Conservation (phyloP, 2,888 invertebrate species). For the Gandaritis pyraliata region DNA sequence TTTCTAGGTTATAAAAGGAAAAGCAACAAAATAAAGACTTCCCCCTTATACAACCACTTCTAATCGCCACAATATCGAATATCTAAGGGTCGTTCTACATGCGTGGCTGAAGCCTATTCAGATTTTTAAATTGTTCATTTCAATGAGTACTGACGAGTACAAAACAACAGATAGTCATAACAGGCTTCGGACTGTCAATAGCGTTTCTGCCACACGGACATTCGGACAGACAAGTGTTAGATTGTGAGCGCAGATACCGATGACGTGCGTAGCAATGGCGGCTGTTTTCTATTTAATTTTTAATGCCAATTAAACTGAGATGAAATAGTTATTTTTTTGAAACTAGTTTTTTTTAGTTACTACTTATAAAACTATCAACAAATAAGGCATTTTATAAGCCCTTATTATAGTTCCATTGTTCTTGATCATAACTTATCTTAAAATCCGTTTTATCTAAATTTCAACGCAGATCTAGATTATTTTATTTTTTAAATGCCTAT, state of each 20-base stretch:
- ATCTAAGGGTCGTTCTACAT: no score
- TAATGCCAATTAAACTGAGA: constrained; percentile 42
- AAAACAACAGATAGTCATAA: constrained; percentile 40
- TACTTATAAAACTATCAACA: no score
- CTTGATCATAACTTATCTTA: no score
- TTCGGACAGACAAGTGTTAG: constrained; percentile 48
- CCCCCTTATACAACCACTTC: no score
- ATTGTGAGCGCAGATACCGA: constrained; percentile 40
- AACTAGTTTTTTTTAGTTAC: background rate
- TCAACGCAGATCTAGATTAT: no score
- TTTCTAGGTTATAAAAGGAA: no score
- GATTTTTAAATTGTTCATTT: constrained; percentile 2
- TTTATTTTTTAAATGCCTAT: no score
- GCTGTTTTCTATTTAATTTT: constrained; percentile 35
- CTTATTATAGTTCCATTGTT: no score
- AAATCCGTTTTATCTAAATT: no score
- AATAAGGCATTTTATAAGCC: no score
- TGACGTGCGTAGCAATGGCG: constrained; percentile 39
- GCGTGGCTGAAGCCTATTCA: background rate
- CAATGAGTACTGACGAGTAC: constrained; percentile 20
- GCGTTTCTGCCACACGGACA: constrained; percentile 35
- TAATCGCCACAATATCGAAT: no score
- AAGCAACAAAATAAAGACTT: no score
- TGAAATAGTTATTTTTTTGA: constrained; percentile 10
- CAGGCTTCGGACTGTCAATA: constrained; percentile 38